Percentiles rank a stretch among this genome's conserved stretches.
These are phyloP conservation scores for Catalaphyllia jardinei DNA, from an alignment of 64 coral and sea anemone genomes.

Conservation along the genomic window DNA sequence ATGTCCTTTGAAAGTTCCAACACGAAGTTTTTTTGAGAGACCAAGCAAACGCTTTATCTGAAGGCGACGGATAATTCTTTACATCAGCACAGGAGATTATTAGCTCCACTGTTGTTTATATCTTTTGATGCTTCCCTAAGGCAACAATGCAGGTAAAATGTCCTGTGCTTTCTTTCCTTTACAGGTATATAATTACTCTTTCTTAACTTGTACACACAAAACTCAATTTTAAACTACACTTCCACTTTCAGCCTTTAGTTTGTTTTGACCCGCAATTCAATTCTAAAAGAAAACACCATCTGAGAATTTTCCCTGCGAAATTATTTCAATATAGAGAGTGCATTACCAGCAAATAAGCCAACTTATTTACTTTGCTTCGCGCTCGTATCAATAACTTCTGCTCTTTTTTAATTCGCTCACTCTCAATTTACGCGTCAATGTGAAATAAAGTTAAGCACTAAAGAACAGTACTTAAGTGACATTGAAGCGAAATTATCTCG, in stretches of 20 bases:
- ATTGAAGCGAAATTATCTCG: background rate
- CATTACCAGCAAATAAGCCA: background rate
- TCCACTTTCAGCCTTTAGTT: conserved; percentile 3
- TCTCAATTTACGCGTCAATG: background rate
- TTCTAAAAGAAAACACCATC: background rate
- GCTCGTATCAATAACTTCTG: conserved; percentile 2
- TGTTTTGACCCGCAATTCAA: conserved; percentile 16
- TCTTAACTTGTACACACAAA: background rate
- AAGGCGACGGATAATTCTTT: too few relatives aligned
- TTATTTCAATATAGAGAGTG: background rate
- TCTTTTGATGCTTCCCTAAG: too few relatives aligned
- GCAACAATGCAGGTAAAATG: too few relatives aligned
- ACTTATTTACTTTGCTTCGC: conserved; percentile 11
- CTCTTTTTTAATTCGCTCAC: background rate
- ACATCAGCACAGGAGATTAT: too few relatives aligned
- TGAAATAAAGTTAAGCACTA: background rate
- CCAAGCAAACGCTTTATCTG: too few relatives aligned
- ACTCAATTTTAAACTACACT: conserved; percentile 1
- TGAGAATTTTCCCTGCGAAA: conserved; percentile 51
- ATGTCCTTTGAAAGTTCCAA: too few relatives aligned
- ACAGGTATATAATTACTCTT: background rate
- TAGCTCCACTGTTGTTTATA: too few relatives aligned
- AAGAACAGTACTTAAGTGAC: conserved; percentile 36
- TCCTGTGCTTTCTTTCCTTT: background rate
- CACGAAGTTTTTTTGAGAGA: too few relatives aligned